Conservation (phyloP, 1,140 invertebrate species). For the Diuraphis noxia region DNA sequence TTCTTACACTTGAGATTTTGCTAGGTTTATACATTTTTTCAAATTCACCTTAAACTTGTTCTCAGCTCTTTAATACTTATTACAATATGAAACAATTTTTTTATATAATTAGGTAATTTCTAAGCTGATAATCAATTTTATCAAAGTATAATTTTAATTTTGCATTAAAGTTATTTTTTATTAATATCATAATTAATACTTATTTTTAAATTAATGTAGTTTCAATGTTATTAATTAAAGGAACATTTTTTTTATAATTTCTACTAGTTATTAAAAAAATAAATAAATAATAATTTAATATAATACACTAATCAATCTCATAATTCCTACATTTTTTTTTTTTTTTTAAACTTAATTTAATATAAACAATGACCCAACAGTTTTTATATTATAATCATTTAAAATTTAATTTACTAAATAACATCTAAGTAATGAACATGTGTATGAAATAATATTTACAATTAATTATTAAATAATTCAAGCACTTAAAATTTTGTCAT, state of each 20-base stretch:
- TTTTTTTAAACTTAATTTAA: background rate
- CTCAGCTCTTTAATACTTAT: background rate
- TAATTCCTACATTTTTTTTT: background rate
- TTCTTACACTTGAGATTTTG: background rate
- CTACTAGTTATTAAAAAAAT: background rate
- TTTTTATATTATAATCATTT: background rate
- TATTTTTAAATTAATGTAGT: conserved; percentile 1
- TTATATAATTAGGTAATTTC: background rate
- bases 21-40: background rate
- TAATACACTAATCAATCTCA: background rate
- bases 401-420: background rate
- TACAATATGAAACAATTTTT: background rate
- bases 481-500: background rate
- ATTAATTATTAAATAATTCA: background rate
- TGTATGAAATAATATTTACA: background rate
- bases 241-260: background rate
- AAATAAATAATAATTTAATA: no score
- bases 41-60: background rate
- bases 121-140: background rate
- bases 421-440: background rate
- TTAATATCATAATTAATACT: background rate
- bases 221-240: background rate
- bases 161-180: background rate
- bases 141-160: background rate
- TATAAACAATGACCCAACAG: background rate